Evolutionary conservation across 2,888 invertebrate genomes (phyloP), one percentile per base, ranked within the genome.

Genomic region (Lasius platythorax): DNA sequence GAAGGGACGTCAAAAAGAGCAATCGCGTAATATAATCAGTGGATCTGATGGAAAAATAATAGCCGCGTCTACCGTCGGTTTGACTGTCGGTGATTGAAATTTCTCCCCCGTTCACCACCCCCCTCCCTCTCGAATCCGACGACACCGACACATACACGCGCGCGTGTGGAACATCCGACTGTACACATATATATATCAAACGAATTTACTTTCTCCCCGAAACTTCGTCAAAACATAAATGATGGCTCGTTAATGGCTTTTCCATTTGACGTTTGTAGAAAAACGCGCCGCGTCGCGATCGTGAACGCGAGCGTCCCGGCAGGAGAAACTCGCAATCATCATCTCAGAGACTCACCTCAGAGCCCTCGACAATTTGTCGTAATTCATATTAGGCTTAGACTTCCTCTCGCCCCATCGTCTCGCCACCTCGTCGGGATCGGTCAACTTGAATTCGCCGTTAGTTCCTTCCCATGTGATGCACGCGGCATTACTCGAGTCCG

Each of bases 381-480:
- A 99, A 96, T 99, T 99, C 99, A 99, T 99, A 96, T 99, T 99
- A 66, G 99, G 99, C 95, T 99, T 99, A 90, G 99, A 99, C 95
- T 99, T 99, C 89, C 99, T 96, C 95, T 99, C 99, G 83, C 99
- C 99, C 99, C 99, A 99, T 93, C 99, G 96, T 90, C 99, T 96
- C 23, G 99, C 99, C 86, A 99, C 99, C 95, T 99, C 99, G 95
- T 99, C 99, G 0, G 99, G 99, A 95, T 99, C 99, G 33, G 99
- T 99, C 93, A 99, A 96, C 96, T 99, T 99, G 96, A 99, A 99
- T 96, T 99, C 99, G 37, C 99, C 99, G 95, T 99, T 99, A 91
- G 99, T 99, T 50, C 99, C 99, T 95, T 99, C 99, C 99, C 99
- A 99, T 90, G 99, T 99, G 95, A 99, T 99, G 96, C 99, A 99